A percentile compares a stretch with the other conserved stretches of the same genome.
Evolutionary conservation across 1,140 invertebrate species (phyloP).

Genomic region (Bombus waltoni): DNA sequence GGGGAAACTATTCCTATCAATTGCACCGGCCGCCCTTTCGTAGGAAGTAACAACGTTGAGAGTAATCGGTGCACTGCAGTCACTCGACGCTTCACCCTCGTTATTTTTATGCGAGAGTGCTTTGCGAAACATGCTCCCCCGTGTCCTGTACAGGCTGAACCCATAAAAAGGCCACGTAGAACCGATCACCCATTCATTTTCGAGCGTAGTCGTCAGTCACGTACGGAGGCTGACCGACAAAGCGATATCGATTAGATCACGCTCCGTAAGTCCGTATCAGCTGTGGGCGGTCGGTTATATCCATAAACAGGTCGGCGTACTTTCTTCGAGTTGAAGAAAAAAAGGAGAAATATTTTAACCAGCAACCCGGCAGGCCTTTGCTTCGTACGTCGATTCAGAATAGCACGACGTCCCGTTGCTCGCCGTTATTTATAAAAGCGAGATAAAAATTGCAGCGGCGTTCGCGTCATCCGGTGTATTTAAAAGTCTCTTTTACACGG

Average conservation of each 20-base stretch:
- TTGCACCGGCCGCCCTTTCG: conserved; percentile 1
- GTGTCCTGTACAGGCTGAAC: background rate
- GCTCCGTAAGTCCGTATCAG: conserved; percentile 20
- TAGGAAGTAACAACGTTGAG: conserved; percentile 21
- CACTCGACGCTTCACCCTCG: conserved; percentile 45
- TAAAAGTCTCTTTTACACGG: background rate
- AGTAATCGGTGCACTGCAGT: background rate
- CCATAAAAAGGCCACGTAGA: conserved; percentile 38
- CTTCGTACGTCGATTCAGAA: background rate
- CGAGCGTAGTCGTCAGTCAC: conserved; percentile 13
- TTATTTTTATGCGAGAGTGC: conserved; percentile 54
- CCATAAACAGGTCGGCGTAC: conserved; percentile 33
- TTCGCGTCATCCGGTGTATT: background rate
- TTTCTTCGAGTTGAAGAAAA: conserved; percentile 13
- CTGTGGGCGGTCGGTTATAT: conserved; percentile 10
- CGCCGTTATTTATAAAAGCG: background rate
- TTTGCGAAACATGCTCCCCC: conserved; percentile 30
- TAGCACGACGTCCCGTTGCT: background rate
- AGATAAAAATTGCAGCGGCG: conserved; percentile 4
- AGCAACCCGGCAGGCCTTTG: background rate
- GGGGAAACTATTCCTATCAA: background rate
- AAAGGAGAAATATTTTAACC: background rate
- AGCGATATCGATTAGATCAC: conserved; percentile 42
- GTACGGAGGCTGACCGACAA: conserved; percentile 22
- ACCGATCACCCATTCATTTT: conserved; percentile 56